Evolutionary conservation across 1,140 invertebrate species (phyloP), one percentile per base, ranked within the genome.

Genomic region (Formica selysi): DNA sequence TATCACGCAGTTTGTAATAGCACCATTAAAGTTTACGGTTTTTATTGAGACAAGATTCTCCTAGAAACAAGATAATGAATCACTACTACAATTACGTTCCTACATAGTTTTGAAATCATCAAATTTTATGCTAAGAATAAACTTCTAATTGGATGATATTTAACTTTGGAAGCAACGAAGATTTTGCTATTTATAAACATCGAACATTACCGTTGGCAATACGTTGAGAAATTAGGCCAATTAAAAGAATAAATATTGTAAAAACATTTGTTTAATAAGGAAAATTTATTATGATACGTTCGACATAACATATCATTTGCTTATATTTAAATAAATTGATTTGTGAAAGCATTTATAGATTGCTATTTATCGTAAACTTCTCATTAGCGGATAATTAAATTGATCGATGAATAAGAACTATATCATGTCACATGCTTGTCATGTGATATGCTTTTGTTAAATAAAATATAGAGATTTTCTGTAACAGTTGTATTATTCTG

Each of bases 341-440:
- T 76, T 64, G 7, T 22, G 6, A 76, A 64, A 64, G 38, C 13
- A 62, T 32, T 76, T n/a, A 26, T n/a, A 19, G 74, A 64, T 22
- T 76, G 62, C 5, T 32, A 62, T 32, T 62, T 22, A 76, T 8
- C 59, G 22, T 22, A 76, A 36, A 13, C 19, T 62, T 76, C 16
- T 8, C 10, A 44, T 29, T 76, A 29, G 3, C 5, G 10, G 8
- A 13, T 62, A 76, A 79, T 67, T 51, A 54, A 54, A 67, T 22
- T 36, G 19, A 79, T 79, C 11, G 1, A 32, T 22, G 19, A 65
- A 64, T 36, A 67, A 36, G 26, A 44, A 16, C 10, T 19, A 6
- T 41, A 29, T 76, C 22, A 19, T 29, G 32, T 41, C 48, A 32
- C 26, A 5, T 13, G 11, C 26, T 64, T 62, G 5, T 48, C 26